Evolutionary conservation across 2,888 invertebrate species (phyloP).

Genomic region (Desoria tigrina): DNA sequence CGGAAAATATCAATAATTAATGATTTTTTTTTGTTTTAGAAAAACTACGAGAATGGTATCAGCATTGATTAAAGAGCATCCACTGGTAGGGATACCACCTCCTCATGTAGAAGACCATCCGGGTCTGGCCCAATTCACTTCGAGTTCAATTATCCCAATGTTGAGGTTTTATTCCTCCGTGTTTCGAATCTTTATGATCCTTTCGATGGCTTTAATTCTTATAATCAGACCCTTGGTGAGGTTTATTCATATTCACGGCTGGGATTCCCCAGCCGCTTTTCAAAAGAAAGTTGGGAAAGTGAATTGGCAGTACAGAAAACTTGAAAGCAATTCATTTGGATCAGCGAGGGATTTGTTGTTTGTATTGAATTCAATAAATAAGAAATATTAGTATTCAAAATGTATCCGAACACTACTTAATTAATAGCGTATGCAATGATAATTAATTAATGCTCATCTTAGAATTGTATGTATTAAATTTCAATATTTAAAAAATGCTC

Average conservation of each 20-base stretch:
- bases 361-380: neutral
- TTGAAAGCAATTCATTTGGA: conserved; percentile 3
- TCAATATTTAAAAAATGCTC: too few relatives aligned
- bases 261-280: conserved; percentile 41
- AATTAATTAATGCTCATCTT: too few relatives aligned
- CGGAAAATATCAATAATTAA: too few relatives aligned
- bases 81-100: conserved; percentile 42
- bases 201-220: conserved; percentile 40
- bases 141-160: conserved; percentile 48
- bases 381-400: too few relatives aligned
- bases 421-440: too few relatives aligned
- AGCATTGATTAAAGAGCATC: conserved; percentile 44
- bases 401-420: too few relatives aligned
- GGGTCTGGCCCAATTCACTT: conserved; percentile 47
- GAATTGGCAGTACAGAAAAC: conserved; percentile 36
- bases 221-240: conserved; percentile 44
- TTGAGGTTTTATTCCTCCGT: conserved; percentile 51
- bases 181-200: conserved; percentile 45
- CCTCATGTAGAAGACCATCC: conserved; percentile 50
- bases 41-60: conserved; percentile 34
- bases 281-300: conserved; percentile 41
- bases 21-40: too few relatives aligned
- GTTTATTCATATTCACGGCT: conserved; percentile 43
- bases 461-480: too few relatives aligned
- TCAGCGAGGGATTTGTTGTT: neutral